These are phyloP conservation scores for Galerucella pusilla DNA, from an alignment of 2,888 invertebrate species.

Conservation along the genomic window DNA sequence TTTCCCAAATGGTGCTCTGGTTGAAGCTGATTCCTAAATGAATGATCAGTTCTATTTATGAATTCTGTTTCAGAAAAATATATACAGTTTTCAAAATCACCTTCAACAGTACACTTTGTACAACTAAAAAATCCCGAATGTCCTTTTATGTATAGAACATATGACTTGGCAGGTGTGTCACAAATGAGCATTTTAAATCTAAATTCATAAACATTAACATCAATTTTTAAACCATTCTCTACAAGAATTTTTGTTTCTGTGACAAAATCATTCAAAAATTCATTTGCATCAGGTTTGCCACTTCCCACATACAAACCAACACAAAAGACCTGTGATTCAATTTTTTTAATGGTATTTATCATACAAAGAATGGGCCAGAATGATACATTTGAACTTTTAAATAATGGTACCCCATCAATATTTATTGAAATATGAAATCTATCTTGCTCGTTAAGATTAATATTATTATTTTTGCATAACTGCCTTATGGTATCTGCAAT, in stretches of 20 bases:
- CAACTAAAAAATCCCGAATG: constrained; percentile 34
- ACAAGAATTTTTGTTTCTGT: constrained; percentile 23
- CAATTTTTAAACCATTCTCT: constrained; percentile 25
- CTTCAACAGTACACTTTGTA: constrained; percentile 31
- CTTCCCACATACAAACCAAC: constrained; percentile 27
- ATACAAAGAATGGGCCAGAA: constrained; percentile 32
- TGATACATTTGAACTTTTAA: constrained; percentile 28
- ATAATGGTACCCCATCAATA: constrained; percentile 31
- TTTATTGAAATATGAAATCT: constrained; percentile 25
- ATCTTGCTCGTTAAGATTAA: constrained; percentile 21
- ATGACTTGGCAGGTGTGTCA: constrained; percentile 31
- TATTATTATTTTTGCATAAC: constrained; percentile 26
- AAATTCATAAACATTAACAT: constrained; percentile 23
- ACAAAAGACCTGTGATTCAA: constrained; percentile 27
- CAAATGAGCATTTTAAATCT: constrained; percentile 29
- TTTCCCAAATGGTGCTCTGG: constrained; percentile 33
- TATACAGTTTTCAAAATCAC: constrained; percentile 28
- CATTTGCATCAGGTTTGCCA: constrained; percentile 30
- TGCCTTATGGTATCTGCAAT: constrained; percentile 25
- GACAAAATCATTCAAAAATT: constrained; percentile 34
- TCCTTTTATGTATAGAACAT: constrained; percentile 27
- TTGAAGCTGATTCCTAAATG: constrained; percentile 27
- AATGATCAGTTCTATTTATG: constrained; percentile 25
- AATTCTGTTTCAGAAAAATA: constrained; percentile 29
- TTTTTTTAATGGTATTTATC: constrained; percentile 20